phyloP scores from a whole-genome alignment of 2,888 invertebrate species.

The Lamproptera curius region DNA sequence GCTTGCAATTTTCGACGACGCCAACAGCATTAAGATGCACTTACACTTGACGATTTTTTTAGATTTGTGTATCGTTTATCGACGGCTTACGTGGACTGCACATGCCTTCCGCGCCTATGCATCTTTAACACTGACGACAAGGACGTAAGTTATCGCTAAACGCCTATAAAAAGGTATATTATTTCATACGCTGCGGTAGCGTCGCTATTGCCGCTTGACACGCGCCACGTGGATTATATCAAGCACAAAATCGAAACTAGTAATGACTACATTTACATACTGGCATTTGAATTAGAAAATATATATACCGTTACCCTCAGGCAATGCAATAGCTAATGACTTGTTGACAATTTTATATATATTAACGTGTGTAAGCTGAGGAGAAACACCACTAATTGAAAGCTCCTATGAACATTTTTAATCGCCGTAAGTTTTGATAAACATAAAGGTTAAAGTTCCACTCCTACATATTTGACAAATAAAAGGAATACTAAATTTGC shows the following conservation, averaged over 20 bases:
- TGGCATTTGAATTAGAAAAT: not conserved
- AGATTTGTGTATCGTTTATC: conserved; percentile 41
- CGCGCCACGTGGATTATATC: not conserved
- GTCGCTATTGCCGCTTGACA: not conserved
- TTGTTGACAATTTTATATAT: too few relatives aligned
- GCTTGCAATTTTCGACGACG: conserved; percentile 48
- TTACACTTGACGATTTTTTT: conserved; percentile 12
- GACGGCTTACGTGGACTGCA: conserved; percentile 40
- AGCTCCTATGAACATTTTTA: too few relatives aligned
- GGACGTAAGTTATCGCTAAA: conserved; percentile 36
- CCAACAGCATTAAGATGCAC: conserved; percentile 27
- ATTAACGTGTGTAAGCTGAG: too few relatives aligned
- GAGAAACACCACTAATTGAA: too few relatives aligned
- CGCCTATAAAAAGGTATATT: conserved; percentile 26
- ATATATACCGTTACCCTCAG: not conserved
- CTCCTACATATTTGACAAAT: too few relatives aligned
- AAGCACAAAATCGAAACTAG: not conserved
- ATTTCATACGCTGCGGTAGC: conserved; percentile 13
- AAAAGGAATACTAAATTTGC: too few relatives aligned
- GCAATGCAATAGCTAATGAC: too few relatives aligned
- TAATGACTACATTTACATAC: not conserved
- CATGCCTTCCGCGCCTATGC: conserved; percentile 48
- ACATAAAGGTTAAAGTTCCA: too few relatives aligned
- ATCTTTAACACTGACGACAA: conserved; percentile 53
- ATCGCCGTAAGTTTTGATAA: too few relatives aligned